Evolutionary conservation across 2,888 invertebrate species (phyloP).

Genomic region (Deilephila elpenor): DNA sequence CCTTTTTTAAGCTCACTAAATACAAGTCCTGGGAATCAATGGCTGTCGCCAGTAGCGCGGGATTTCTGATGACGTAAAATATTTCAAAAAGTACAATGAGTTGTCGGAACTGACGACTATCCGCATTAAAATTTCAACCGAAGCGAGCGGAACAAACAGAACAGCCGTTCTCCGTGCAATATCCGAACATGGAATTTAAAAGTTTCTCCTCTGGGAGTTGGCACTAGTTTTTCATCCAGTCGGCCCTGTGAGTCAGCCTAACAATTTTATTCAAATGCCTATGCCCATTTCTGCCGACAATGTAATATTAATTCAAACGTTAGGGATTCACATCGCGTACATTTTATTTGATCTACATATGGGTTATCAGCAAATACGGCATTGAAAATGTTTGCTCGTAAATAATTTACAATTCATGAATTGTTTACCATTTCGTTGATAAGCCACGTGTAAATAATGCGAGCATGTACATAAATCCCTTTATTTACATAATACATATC

Average conservation of each 20-base stretch:
- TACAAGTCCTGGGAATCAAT: neutral
- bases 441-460: neutral
- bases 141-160: constrained; percentile 52
- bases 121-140: constrained; percentile 64
- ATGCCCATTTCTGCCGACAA: constrained; percentile 3
- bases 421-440: constrained; percentile 19
- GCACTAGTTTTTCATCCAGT: constrained; percentile 21
- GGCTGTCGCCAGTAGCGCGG: neutral
- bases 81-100: constrained; percentile 31
- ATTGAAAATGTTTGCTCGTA: neutral
- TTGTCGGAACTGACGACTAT: constrained; percentile 43
- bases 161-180: constrained; percentile 50
- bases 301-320: constrained; percentile 12
- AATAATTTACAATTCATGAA: neutral
- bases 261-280: constrained; percentile 25
- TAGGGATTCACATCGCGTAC: constrained; percentile 6
- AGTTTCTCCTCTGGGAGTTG: constrained; percentile 42
- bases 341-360: constrained; percentile 4
- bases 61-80: constrained; percentile 13
- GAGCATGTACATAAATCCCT: constrained; percentile 8
- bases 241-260: constrained; percentile 9
- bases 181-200: constrained; percentile 57
- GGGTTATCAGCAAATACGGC: neutral
- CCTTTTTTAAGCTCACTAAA: neutral
- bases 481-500: constrained; percentile 4